A percentile compares a stretch with the other conserved stretches of the same genome.
Conservation (phyloP, 2,113 vertebrate species). For the Plestiodon gilberti region DNA sequence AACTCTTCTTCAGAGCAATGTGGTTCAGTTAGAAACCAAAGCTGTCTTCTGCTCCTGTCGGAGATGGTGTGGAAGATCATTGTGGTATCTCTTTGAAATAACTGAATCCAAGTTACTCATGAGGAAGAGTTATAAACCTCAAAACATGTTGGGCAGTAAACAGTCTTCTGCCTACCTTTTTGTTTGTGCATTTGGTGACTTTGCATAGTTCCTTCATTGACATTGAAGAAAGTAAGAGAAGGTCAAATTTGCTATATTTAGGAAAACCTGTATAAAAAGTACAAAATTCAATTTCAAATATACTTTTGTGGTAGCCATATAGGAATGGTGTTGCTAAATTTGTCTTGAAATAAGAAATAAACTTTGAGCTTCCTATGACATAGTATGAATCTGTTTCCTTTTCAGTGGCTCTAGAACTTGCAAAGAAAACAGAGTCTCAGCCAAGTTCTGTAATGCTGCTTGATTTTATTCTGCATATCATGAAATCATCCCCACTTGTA, state of each 20-base stretch:
- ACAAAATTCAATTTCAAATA: neutral
- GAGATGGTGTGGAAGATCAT: too few relatives aligned
- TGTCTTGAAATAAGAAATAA: neutral
- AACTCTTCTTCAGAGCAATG: too few relatives aligned
- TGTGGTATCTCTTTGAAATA: too few relatives aligned
- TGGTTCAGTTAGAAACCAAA: too few relatives aligned
- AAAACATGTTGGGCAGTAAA: too few relatives aligned
- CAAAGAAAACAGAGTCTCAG: constrained; percentile 91
- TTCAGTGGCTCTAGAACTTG: constrained; percentile 90
- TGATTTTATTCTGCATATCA: constrained; percentile 95
- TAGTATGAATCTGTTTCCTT: constrained; percentile 18
- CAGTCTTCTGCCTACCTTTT: too few relatives aligned
- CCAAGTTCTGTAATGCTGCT: constrained; percentile 96
- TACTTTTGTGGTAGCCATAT: neutral
- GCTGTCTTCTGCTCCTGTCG: too few relatives aligned
- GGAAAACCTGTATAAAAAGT: neutral
- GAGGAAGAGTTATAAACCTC: too few relatives aligned
- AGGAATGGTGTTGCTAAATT: neutral
- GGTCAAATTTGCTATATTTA: neutral
- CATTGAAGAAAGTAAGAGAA: neutral
- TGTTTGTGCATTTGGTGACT: too few relatives aligned
- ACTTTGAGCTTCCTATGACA: neutral
- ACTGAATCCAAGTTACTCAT: too few relatives aligned
- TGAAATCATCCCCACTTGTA: constrained; percentile 96
- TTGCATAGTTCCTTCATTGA: too few relatives aligned